Conservation (phyloP, 2,797 vertebrate species). For the Tiaroga cobitis region DNA sequence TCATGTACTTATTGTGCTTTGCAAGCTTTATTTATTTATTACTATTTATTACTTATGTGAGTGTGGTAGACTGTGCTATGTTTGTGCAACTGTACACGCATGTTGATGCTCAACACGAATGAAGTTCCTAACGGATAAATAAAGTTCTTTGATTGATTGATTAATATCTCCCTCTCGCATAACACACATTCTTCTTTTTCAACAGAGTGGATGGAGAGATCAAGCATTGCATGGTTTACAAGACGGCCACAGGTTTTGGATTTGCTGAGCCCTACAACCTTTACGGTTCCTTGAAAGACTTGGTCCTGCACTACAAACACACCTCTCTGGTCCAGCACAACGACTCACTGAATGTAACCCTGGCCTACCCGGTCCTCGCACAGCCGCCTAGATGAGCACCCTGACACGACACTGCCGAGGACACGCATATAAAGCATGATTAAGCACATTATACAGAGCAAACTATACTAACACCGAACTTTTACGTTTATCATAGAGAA, state of each 20-base stretch:
- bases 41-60: too few species aligned
- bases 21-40: too few species aligned
- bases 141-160: too few species aligned
- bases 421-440: conserved; percentile 44
- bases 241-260: conserved; percentile 93
- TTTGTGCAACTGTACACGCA: too few species aligned
- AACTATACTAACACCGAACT: conserved; percentile 34
- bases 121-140: too few species aligned
- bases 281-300: conserved; percentile 96
- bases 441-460: conserved; percentile 45
- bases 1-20: too few species aligned
- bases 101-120: too few species aligned
- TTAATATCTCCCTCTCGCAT: neutral
- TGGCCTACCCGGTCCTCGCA: conserved; percentile 94
- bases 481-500: conserved; percentile 47
- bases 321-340: conserved; percentile 99
- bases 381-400: conserved; percentile 96
- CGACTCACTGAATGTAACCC: conserved; percentile 98
- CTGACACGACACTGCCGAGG: conserved; percentile 63
- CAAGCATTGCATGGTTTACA: conserved; percentile 99
- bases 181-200: conserved; percentile 57
- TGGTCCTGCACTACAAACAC: conserved; percentile 99
- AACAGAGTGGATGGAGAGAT: conserved; percentile 94
- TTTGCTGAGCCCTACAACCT: conserved; percentile 99
- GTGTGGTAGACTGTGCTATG: too few species aligned